Evolutionary conservation across 2,797 vertebrate genomes (phyloP).

Genomic region (Loris lydekkerianus): DNA sequence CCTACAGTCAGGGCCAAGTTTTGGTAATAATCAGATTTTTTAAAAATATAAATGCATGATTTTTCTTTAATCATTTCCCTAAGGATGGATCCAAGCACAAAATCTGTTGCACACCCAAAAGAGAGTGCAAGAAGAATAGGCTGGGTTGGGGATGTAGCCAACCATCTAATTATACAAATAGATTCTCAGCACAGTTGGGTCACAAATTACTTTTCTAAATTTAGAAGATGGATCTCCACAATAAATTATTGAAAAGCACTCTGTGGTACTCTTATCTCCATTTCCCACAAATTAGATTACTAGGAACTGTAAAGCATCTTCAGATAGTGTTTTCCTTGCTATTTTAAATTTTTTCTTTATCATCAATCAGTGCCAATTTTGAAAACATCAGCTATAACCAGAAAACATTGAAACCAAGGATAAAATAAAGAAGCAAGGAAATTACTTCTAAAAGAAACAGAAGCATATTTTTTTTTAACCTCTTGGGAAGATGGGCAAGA

Average conservation of each 20-base stretch:
- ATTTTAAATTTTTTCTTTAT: conserved; percentile 63
- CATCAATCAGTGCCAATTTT: conserved; percentile 71
- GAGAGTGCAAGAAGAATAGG: not conserved
- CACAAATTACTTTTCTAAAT: conserved; percentile 79
- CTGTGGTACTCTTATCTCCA: conserved; percentile 48
- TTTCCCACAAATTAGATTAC: conserved; percentile 77
- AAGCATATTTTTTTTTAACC: not conserved
- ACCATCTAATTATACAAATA: conserved; percentile 71
- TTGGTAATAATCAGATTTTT: conserved; percentile 33
- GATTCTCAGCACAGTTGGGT: conserved; percentile 72
- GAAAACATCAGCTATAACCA: conserved; percentile 41
- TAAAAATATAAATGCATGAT: not conserved
- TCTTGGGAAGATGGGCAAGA: not conserved
- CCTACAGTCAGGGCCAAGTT: not conserved
- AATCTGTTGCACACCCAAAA: conserved; percentile 24
- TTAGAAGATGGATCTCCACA: conserved; percentile 69
- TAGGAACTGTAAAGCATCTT: conserved; percentile 61
- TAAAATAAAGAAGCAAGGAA: not conserved
- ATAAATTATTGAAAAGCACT: conserved; percentile 80
- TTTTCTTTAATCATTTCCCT: conserved; percentile 58
- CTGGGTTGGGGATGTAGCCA: conserved; percentile 48
- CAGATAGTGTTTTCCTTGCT: conserved; percentile 71
- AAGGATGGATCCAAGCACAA: not conserved
- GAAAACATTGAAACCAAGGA: conserved; percentile 45
- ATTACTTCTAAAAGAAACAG: conserved; percentile 50